phyloP scores from a whole-genome alignment of 1,140 invertebrate species.

The Protaetia brevitarsis region DNA sequence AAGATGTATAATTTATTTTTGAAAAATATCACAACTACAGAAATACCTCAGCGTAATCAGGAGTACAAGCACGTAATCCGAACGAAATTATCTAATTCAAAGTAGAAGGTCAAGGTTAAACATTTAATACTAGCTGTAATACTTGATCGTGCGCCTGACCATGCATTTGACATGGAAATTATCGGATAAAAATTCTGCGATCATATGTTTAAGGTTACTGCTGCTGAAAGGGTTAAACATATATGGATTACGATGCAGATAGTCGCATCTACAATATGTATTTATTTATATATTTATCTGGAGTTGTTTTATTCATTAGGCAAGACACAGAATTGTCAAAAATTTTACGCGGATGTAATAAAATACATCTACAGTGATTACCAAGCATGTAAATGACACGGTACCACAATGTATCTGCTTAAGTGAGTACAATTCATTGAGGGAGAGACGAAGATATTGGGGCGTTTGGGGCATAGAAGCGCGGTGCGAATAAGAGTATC shows the following conservation, averaged over 20 bases:
- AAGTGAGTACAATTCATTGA: no score
- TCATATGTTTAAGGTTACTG: neutral
- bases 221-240: neutral
- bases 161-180: constrained; percentile 14
- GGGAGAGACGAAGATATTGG: no score
- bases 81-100: constrained; percentile 1
- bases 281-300: neutral
- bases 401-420: no score
- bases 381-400: no score
- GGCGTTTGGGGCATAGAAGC: no score
- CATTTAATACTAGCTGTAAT: neutral
- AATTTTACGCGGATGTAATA: neutral
- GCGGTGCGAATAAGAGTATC: no score
- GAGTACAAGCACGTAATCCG: neutral
- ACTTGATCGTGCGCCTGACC: neutral
- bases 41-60: neutral
- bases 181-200: constrained; percentile 11
- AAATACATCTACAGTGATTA: no score
- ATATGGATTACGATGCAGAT: neutral
- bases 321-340: neutral
- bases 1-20: no score
- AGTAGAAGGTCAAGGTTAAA: constrained; percentile 12
- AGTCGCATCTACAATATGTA: neutral
- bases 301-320: constrained; percentile 4
- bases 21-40: neutral